Evolutionary conservation across 2,113 vertebrate species (phyloP), one percentile per base, ranked within the genome.

Genomic region (Cygnus buccinator): DNA sequence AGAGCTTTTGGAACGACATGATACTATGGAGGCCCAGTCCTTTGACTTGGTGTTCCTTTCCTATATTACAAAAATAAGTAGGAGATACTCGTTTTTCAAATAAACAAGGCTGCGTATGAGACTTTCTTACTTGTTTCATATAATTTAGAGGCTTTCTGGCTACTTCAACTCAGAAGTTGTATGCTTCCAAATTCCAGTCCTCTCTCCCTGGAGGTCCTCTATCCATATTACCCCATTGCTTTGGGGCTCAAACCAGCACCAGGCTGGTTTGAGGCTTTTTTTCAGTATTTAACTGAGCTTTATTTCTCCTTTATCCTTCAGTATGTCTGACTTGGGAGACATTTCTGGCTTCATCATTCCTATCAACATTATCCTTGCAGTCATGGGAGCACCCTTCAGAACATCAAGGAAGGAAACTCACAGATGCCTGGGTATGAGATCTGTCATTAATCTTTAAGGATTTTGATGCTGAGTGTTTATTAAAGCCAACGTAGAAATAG

Each of bases 151-250:
- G 17, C 9, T 39, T 89, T 73, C 33, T 83, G 68, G 18, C 9
- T 44, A 31, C 35, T 65, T 43, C 33, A 61, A 1, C 28, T 89
- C 63, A 44, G 18, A 66, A 71, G 25, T 37, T 89, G 9, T 25
- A 43, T 31, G 29, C 2, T 79, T 55, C 33, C 54, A 39, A 66
- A 61, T 61, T 43, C 67, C 44, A 79, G 28, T 7, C 41, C 31
- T 67, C 31, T 88, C 37, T 73, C 31, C 70, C 48, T 73, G 37
- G 17, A 77, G 54, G 14, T 43, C 9, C 4, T 81, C 57, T 29
- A 15, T 4, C 68, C 59, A 39, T 3, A 57, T 59, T 43, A 92
- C 5, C 0, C 0, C 0, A 72, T 9, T 37, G 15, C 33, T 4
- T 18, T 16, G 25, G 20, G 6, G 13, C 6, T 73, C 39, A 39